Evolutionary conservation across 2,113 vertebrate genomes (phyloP).

Genomic region (Tachycineta bicolor): DNA sequence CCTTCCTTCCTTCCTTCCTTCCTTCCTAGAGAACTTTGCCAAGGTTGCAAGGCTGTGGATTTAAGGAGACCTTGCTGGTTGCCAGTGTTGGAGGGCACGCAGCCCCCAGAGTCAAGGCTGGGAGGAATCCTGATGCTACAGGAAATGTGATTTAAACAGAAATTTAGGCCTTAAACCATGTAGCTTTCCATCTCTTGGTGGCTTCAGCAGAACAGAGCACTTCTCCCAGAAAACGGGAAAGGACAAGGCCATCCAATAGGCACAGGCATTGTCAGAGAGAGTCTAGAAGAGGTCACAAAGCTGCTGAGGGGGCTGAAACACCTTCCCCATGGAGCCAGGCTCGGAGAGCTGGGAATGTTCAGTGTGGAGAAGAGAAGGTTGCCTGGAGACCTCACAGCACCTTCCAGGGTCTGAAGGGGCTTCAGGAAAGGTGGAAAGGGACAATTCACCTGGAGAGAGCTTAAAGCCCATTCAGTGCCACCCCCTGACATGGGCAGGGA

Average conservation of each 20-base stretch:
- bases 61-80: neutral
- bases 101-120: neutral
- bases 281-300: neutral
- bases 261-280: neutral
- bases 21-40: neutral
- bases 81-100: neutral
- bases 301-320: neutral
- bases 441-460: too few species aligned
- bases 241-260: neutral
- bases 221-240: neutral
- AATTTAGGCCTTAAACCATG: neutral
- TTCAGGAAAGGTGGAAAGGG: neutral
- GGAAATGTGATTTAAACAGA: neutral
- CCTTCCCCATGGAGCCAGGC: neutral
- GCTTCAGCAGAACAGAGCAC: neutral
- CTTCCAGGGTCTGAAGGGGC: neutral
- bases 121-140: neutral
- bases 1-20: rapidly evolving
- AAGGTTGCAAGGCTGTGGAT: constrained; percentile 9
- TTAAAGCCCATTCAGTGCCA: neutral
- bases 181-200: neutral
- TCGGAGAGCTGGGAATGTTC: neutral
- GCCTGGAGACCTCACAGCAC: neutral
- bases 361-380: neutral
- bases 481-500: neutral